A percentile compares a stretch with the other conserved stretches of the same genome.
Evolutionary conservation across 92 coral and sea anemone species (phyloP).

Genomic region (Palythoa caribaeorum): DNA sequence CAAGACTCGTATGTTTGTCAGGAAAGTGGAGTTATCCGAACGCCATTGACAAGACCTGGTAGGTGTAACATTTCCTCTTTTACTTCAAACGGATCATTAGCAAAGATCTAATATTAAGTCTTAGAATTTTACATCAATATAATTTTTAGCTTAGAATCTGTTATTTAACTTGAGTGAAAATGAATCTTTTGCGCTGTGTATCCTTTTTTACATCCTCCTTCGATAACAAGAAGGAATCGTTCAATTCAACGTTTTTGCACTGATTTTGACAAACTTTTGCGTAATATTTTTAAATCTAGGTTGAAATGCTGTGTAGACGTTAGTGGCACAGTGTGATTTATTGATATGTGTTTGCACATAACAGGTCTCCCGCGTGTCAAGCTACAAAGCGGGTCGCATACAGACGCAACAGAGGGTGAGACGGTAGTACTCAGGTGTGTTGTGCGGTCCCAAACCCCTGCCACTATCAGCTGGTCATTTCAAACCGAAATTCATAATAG

Average conservation of each 20-base stretch:
- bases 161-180: no score
- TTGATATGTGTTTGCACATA: neutral
- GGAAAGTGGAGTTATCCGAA: neutral
- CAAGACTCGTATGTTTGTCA: neutral
- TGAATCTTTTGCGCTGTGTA: no score
- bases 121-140: no score
- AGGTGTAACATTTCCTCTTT: neutral
- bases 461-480: constrained; percentile 3
- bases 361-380: constrained; percentile 12
- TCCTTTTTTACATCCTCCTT: no score
- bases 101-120: neutral
- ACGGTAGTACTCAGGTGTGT: constrained; percentile 10
- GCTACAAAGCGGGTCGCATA: neutral
- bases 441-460: neutral
- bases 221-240: no score
- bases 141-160: no score
- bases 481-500: neutral
- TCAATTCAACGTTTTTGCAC: no score
- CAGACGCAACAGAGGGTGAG: neutral
- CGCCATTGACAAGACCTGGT: neutral
- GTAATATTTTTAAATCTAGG: neutral
- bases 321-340: neutral
- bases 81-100: neutral
- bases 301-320: neutral
- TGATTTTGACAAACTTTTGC: no score